phyloP scores from a whole-genome alignment of 2,888 invertebrate genomes.

The Camponotus fellah region DNA sequence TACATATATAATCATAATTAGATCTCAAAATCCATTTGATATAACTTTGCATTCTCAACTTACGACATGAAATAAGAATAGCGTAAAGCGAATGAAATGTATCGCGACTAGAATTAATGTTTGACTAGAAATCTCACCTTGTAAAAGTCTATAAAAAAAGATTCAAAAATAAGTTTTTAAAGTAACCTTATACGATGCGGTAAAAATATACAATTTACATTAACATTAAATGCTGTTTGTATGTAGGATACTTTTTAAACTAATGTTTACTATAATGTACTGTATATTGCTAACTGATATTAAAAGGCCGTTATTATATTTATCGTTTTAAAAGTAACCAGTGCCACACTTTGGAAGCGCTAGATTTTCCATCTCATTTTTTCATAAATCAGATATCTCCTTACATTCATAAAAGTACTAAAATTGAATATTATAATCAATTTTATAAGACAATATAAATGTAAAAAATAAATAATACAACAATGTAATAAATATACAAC shows the following conservation, averaged over 20 bases:
- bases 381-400: constrained; percentile 31
- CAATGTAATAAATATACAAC: constrained; percentile 19
- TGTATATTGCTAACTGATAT: constrained; percentile 75
- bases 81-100: constrained; percentile 73
- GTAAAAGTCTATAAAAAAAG: constrained; percentile 64
- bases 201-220: constrained; percentile 49
- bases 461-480: no score
- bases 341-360: constrained; percentile 77
- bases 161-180: constrained; percentile 49
- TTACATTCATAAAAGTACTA: constrained; percentile 24
- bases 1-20: constrained; percentile 57
- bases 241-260: constrained; percentile 73
- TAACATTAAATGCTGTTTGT: constrained; percentile 69
- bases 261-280: constrained; percentile 55
- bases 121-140: constrained; percentile 82
- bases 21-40: constrained; percentile 61
- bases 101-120: constrained; percentile 82
- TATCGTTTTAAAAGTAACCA: constrained; percentile 80
- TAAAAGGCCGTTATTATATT: constrained; percentile 81
- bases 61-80: constrained; percentile 60
- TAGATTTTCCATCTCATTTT: constrained; percentile 64
- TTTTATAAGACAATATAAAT: constrained; percentile 12
- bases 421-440: constrained; percentile 21
- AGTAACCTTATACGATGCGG: constrained; percentile 19
- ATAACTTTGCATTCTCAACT: constrained; percentile 70